Evolutionary conservation across 37 sponge, comb jelly and placozoan genomes (phyloP), one percentile per base, ranked within the genome.

Genomic region (Chondrosia reniformis): DNA sequence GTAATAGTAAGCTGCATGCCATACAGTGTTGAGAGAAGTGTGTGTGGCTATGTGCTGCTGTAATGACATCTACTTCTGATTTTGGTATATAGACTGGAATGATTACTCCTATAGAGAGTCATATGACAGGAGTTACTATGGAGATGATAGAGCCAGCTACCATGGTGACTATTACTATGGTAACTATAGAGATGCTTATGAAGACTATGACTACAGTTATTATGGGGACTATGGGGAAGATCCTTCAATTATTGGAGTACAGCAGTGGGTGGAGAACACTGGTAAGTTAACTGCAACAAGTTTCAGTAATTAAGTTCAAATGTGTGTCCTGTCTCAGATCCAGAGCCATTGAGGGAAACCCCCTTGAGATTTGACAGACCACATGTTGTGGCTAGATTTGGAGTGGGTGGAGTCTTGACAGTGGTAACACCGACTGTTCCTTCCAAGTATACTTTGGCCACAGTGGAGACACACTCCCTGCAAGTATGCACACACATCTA

Each of bases 371-470:
- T 84, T 42, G 79, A 55, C 44, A 63, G 33, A 44, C 88, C 92
- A 3, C 92, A 92, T 79, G 83, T 77, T 24, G 65, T 63, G n/a
- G 88, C 74, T 33, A 30, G 85, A 28, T 92, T 92, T 85, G 79
- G 88, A 25, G 63, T 77, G 38, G 84, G 84, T 28, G 92, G 92
- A 2, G 76, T 69, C 2, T 80, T 92, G 41, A 55, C 87, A 33
- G 69, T 65, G 4, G 79, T 77, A 0, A 46, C 79, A 8, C 87
- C 87, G 33, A 80, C 66, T 43, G 41, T 44, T 32, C 82, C 63
- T 25, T 84, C 55, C 63, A 27, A 43, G 32, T 46, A 75, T 31
- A 33, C 45, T 24, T 22, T 55, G n/a, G 77, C 78, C 40, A 52
- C 63, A 28, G 84, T 84, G 33, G 33, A 84, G 8, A 41, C 77